phyloP scores from a whole-genome alignment of 2,888 invertebrate genomes.

The Troides helena region DNA sequence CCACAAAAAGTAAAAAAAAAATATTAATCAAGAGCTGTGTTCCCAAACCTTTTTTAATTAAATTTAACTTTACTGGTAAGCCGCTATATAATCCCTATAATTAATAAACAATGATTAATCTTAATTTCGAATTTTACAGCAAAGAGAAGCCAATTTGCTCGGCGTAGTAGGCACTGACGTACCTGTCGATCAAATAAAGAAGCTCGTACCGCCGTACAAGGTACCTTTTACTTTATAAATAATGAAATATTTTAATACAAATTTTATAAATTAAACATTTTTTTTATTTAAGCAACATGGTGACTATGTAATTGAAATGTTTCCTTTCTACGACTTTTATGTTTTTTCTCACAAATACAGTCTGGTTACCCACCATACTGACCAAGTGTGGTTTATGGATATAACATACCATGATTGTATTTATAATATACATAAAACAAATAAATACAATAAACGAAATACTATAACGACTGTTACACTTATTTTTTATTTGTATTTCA shows the following conservation, averaged over 20 bases:
- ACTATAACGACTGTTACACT: no score
- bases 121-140: constrained; percentile 64
- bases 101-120: neutral
- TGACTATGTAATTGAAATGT: no score
- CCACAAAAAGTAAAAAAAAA: neutral
- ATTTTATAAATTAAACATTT: neutral
- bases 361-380: no score
- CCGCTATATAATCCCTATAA: neutral
- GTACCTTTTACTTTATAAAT: constrained; percentile 62
- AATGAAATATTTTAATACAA: neutral
- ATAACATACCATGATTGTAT: no score
- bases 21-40: neutral
- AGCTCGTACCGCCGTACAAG: constrained; percentile 96
- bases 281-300: no score
- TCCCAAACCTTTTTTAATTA: neutral
- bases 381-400: no score
- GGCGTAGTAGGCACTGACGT: constrained; percentile 99
- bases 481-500: no score
- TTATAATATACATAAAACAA: no score
- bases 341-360: no score
- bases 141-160: constrained; percentile 93
- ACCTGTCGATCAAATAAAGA: constrained; percentile 96
- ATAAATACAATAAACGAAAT: no score
- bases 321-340: no score
- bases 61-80: constrained; percentile 1